Base-by-base conservation (phyloP, 2,113 vertebrate genomes). In the Todiramphus saurophagus region DNA sequence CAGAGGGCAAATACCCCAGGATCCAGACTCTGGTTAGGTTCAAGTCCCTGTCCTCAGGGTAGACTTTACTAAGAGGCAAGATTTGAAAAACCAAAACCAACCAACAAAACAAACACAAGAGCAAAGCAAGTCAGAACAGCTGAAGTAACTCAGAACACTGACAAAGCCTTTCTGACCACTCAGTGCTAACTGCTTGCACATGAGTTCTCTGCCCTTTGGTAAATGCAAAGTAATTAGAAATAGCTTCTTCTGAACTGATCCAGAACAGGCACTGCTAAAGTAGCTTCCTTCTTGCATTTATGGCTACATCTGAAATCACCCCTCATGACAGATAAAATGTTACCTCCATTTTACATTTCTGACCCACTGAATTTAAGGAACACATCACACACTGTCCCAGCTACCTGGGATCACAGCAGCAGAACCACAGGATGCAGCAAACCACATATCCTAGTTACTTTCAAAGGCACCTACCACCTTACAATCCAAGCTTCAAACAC, bases 361-460 rank as follows among this genome's bases (percentile, higher is more conserved):
- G 48, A 53, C 33, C 27, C 28, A 20, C 7, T 9, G 30, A 63
- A 68, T 39, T 50, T 31, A 74, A 62, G 60, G 48, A 83, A 51
- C 37, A 18, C 0, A 1, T 12, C 19, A n/a, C 3, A 37, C 23
- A 11, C 77, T n/a, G 20, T 9, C 78, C 35, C 35, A 27, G 64
- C 51, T 55, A 14, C 59, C n/a, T 55, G 30, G 39, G 30, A 90
- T 44, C 63, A 50, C 48, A 43, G 21, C 48, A 35, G 21, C 91
- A 73, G 7, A 4, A 8, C 72, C 5, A 12, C 1, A 9, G n/a
- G 37, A 28, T 0, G 5, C 46, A 35, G 60, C 16, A 62, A 62
- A 28, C 23, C 59, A 43, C 0, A 0, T 12, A 15, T 10, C 60
- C 30, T 27, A 8, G 23, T 23, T 31, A 48, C 24, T 20, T 56